Evolutionary conservation across 2,113 vertebrate species (phyloP).

Genomic region (Menidia beryllina): DNA sequence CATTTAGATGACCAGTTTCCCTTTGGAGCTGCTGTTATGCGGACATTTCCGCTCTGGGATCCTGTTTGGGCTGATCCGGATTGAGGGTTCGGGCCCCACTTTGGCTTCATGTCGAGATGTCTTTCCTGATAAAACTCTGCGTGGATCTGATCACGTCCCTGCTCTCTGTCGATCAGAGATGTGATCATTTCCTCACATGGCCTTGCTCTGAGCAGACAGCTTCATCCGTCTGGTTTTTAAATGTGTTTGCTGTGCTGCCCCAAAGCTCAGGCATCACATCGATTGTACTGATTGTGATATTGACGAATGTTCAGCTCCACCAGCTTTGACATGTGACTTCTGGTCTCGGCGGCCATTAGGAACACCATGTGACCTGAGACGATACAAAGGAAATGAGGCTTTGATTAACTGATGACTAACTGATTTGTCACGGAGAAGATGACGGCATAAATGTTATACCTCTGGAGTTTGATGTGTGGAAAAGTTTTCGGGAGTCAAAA

Average conservation of each 20-base stretch:
- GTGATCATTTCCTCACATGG: background rate
- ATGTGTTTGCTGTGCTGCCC: background rate
- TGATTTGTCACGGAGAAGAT: background rate
- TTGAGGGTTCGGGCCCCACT: background rate
- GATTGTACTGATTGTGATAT: background rate
- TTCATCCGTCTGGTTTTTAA: background rate
- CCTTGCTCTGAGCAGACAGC: background rate
- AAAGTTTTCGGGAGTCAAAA: background rate
- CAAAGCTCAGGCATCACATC: background rate
- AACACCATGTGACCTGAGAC: background rate
- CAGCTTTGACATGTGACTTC: slow-evolving; percentile 17
- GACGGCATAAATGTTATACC: background rate
- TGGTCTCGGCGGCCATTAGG: slow-evolving; percentile 4
- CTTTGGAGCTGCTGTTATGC: background rate
- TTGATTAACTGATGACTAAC: background rate
- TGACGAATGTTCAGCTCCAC: slow-evolving; percentile 15
- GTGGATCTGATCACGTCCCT: background rate
- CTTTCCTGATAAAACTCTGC: background rate
- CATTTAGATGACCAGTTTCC: background rate
- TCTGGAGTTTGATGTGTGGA: background rate
- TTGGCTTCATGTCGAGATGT: background rate
- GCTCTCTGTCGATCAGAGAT: background rate
- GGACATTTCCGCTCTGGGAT: background rate
- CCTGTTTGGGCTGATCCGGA: background rate
- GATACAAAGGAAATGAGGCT: background rate